phyloP scores from a whole-genome alignment of 2,113 vertebrate species.

The Neogobius melanostomus region DNA sequence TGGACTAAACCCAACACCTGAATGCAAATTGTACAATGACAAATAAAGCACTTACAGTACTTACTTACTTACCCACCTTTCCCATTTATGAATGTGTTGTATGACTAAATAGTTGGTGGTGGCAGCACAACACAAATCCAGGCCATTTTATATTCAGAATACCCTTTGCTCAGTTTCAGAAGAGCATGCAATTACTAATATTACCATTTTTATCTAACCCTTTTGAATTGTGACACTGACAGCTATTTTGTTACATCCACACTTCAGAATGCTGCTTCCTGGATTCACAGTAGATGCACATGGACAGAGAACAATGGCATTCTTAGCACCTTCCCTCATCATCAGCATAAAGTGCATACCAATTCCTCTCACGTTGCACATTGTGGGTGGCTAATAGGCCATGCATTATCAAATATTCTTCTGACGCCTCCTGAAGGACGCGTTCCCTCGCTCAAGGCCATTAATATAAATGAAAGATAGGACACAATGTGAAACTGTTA shows the following conservation, averaged over 20 bases:
- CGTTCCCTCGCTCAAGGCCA: conserved; percentile 37
- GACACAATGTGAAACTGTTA: conserved; percentile 29
- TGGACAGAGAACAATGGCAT: conserved; percentile 35
- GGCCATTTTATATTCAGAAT: too few relatives aligned
- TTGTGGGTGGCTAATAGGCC: conserved; percentile 64
- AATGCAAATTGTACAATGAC: too few relatives aligned
- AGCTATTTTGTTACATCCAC: background rate
- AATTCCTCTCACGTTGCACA: conserved; percentile 44
- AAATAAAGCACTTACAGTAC: too few relatives aligned
- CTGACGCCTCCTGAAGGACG: conserved; percentile 50
- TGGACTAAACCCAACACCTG: too few relatives aligned
- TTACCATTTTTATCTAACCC: background rate
- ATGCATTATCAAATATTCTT: conserved; percentile 58
- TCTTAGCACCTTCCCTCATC: conserved; percentile 34
- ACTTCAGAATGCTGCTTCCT: conserved; percentile 24
- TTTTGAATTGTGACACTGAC: background rate
- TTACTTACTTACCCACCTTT: too few relatives aligned
- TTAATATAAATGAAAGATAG: conserved; percentile 58
- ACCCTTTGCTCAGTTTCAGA: background rate
- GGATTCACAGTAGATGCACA: conserved; percentile 42
- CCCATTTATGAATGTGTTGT: too few relatives aligned
- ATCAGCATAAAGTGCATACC: conserved; percentile 48
- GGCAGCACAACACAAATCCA: too few relatives aligned
- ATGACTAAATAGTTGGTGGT: too few relatives aligned
- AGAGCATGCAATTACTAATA: too few relatives aligned